Evolutionary conservation across 2,113 vertebrate species (phyloP).

Genomic region (Jacana jacana): DNA sequence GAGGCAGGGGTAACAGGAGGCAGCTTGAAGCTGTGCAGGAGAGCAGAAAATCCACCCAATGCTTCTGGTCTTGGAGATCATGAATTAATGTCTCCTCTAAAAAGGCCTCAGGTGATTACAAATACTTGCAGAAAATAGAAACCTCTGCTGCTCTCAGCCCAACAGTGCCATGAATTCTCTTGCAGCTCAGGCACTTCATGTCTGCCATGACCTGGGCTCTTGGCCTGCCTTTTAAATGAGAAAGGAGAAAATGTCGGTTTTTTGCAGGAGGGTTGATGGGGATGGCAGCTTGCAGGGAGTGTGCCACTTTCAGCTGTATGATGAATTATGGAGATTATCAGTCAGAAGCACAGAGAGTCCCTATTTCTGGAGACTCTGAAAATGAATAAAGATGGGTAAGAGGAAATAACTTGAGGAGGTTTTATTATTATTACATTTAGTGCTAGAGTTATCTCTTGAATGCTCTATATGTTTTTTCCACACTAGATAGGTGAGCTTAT

Average conservation of each 20-base stretch:
- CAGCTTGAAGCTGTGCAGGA: background rate
- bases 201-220: background rate
- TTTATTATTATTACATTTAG: conserved; percentile 43
- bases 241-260: background rate
- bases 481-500: conserved; percentile 7
- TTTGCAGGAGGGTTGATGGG: background rate
- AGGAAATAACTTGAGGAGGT: conserved; percentile 26
- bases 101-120: background rate
- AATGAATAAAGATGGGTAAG: background rate
- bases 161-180: background rate
- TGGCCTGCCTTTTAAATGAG: background rate
- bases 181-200: background rate
- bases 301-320: background rate
- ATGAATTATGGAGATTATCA: background rate
- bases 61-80: background rate
- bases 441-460: background rate
- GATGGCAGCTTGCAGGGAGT: background rate
- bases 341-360: background rate
- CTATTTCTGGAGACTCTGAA: background rate
- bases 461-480: conserved; percentile 1
- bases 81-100: background rate
- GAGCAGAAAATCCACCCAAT: background rate
- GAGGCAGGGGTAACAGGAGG: background rate
- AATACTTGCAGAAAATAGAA: background rate
- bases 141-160: background rate